Percentiles rank a stretch among this genome's conserved stretches.
These are phyloP conservation scores for Sympetrum striolatum DNA, from an alignment of 2,888 invertebrate species.

Conservation along the genomic window DNA sequence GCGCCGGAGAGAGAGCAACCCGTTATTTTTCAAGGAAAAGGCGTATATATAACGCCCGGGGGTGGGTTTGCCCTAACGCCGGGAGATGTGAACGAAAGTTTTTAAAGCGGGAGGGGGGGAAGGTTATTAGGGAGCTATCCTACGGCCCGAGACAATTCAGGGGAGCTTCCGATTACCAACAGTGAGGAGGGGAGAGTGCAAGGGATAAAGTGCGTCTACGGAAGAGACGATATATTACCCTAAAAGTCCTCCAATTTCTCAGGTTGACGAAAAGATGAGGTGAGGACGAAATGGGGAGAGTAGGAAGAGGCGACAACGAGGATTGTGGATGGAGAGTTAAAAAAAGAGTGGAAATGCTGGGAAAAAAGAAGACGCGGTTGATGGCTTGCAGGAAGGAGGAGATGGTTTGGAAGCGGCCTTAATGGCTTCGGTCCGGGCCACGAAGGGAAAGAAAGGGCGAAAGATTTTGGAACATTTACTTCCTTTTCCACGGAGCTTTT, in stretches of 20 bases:
- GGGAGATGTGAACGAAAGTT: neutral
- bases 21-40: neutral
- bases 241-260: neutral
- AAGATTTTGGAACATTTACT: too few relatives aligned
- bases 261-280: neutral
- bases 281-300: neutral
- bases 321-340: neutral
- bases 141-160: neutral
- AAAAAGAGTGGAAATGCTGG: neutral
- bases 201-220: neutral
- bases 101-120: neutral
- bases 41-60: neutral
- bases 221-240: neutral
- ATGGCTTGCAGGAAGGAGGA: neutral
- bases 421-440: too few relatives aligned
- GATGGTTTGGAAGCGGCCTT: too few relatives aligned
- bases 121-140: neutral
- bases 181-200: neutral
- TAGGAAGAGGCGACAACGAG: too few relatives aligned
- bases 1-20: neutral
- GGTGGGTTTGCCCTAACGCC: neutral
- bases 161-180: neutral
- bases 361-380: neutral
- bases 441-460: too few relatives aligned
- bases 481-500: too few relatives aligned